Conservation (phyloP, 1,140 invertebrate genomes). For the Heliconius himera region DNA sequence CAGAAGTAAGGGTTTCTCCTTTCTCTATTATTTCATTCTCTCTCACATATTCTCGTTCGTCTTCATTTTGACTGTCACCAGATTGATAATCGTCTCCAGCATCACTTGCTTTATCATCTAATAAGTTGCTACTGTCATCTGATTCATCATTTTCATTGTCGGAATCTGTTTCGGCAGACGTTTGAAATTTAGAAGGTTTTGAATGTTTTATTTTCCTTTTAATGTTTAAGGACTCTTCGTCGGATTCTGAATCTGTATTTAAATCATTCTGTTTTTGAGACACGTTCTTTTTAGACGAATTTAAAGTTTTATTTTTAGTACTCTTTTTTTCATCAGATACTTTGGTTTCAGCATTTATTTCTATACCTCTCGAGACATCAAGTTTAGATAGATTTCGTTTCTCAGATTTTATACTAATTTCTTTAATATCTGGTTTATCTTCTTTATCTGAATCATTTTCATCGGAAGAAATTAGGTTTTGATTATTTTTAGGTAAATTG, state of each 20-base stretch:
- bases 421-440: not conserved
- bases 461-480: not conserved
- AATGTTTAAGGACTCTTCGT: not conserved
- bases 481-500: not conserved
- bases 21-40: constrained; percentile 69
- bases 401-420: not conserved
- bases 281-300: constrained; percentile 35
- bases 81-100: constrained; percentile 72
- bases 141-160: constrained; percentile 44
- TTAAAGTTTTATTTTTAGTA: constrained; percentile 34
- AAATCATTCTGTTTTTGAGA: constrained; percentile 30
- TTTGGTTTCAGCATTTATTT: not conserved
- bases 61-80: constrained; percentile 70
- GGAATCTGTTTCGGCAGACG: constrained; percentile 24
- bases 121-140: constrained; percentile 47
- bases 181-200: constrained; percentile 12
- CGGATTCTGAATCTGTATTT: constrained; percentile 22
- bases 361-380: not conserved
- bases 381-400: constrained; percentile 11
- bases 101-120: constrained; percentile 68
- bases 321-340: not conserved
- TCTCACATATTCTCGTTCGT: constrained; percentile 60
- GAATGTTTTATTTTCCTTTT: constrained; percentile 13
- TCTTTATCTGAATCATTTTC: constrained; percentile 15
- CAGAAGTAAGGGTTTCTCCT: constrained; percentile 68